Evolutionary conservation across 2,797 vertebrate genomes (phyloP).

Genomic region (Mormyrops boulengeri): DNA sequence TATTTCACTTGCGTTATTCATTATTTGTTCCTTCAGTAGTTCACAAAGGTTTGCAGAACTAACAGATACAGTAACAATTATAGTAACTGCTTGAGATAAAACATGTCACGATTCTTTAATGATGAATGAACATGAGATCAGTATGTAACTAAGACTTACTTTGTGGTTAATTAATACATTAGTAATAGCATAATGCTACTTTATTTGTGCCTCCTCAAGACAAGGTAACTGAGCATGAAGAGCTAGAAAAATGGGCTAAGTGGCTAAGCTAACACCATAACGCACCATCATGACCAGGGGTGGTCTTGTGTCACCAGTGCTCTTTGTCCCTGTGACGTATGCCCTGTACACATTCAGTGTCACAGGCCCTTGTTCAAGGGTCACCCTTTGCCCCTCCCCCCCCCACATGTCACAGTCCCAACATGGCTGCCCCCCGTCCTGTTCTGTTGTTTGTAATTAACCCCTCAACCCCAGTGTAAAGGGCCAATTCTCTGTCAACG

Average conservation of each 20-base stretch:
- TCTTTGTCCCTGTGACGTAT: constrained; percentile 84
- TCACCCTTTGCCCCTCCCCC: constrained; percentile 48
- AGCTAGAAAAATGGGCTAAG: constrained; percentile 51
- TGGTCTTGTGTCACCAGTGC: constrained; percentile 81
- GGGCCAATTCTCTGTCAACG: constrained; percentile 61
- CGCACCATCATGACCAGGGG: constrained; percentile 80
- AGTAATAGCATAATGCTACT: neutral
- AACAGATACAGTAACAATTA: neutral
- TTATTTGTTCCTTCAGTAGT: neutral
- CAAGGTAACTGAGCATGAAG: neutral
- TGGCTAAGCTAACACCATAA: constrained; percentile 74
- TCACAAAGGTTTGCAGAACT: neutral
- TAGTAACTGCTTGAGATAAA: neutral
- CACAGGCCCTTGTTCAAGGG: constrained; percentile 64
- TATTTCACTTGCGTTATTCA: neutral
- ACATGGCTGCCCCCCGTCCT: constrained; percentile 60
- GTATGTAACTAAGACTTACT: neutral
- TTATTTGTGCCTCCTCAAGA: neutral
- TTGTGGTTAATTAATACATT: neutral
- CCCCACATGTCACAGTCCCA: constrained; percentile 68
- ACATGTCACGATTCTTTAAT: neutral
- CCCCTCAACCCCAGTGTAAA: constrained; percentile 74
- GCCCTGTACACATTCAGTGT: constrained; percentile 88
- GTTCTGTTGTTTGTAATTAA: constrained; percentile 82
- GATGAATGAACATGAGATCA: neutral